These are phyloP conservation scores for Holothuria leucospilota DNA, from an alignment of 53 echinoderm and acorn worm species.

Conservation along the genomic window DNA sequence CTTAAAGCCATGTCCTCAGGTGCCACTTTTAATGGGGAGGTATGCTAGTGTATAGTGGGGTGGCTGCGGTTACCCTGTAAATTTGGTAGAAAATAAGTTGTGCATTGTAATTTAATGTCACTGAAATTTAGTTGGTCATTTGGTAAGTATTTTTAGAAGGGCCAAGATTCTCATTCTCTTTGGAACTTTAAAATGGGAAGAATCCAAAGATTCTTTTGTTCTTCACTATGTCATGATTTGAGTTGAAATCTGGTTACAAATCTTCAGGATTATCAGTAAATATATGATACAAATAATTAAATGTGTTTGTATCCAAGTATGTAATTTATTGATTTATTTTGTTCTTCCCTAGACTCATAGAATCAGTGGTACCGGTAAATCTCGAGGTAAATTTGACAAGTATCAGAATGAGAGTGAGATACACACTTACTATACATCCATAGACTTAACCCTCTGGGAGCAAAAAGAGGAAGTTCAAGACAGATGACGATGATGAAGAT, in stretches of 20 bases:
- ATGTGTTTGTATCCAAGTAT: neutral
- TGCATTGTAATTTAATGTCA: no score
- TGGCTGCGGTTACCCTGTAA: no score
- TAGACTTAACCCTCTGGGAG: slow-evolving; percentile 91
- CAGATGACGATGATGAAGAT: slow-evolving; percentile 60
- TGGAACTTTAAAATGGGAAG: no score
- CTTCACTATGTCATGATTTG: no score
- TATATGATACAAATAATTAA: neutral
- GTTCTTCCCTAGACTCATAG: slow-evolving; percentile 62
- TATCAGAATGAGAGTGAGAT: slow-evolving; percentile 93
- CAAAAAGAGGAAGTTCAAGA: slow-evolving; percentile 77
- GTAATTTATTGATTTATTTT: slow-evolving; percentile 14
- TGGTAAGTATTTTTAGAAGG: no score
- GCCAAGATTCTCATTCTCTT: no score
- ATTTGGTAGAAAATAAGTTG: no score
- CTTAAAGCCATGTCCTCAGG: no score
- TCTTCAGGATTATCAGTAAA: neutral
- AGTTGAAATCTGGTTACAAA: neutral
- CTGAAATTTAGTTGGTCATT: no score
- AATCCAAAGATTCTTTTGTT: no score
- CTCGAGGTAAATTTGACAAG: slow-evolving; percentile 87
- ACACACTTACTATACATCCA: slow-evolving; percentile 77
- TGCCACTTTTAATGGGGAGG: no score
- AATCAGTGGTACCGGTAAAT: slow-evolving; percentile 92
- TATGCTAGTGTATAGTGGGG: no score